These are phyloP conservation scores for Phrynosoma blainvillii DNA, from an alignment of 2,113 vertebrate species.

Conservation along the genomic window DNA sequence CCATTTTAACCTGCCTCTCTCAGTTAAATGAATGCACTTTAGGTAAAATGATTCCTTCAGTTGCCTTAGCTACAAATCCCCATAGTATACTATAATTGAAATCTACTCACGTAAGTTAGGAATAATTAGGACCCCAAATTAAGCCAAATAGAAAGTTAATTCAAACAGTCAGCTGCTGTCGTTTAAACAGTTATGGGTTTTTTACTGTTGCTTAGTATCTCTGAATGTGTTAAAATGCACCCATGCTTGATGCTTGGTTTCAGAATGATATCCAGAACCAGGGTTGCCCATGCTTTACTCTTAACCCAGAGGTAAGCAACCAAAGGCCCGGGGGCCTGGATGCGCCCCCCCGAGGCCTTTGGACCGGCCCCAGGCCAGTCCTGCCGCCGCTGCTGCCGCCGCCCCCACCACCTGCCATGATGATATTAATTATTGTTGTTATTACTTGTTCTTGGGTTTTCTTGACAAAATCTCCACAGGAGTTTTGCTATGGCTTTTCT, in stretches of 20 bases:
- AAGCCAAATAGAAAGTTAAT: constrained; percentile 83
- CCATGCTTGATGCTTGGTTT: constrained; percentile 68
- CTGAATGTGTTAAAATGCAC: constrained; percentile 77
- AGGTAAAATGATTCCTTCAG: constrained; percentile 82
- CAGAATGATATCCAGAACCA: constrained; percentile 42
- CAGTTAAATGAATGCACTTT: constrained; percentile 81
- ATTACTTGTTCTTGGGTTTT: too few species aligned
- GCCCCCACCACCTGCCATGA: too few species aligned
- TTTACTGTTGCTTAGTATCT: constrained; percentile 79
- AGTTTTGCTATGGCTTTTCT: too few species aligned
- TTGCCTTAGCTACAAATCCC: constrained; percentile 86
- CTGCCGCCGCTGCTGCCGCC: too few species aligned
- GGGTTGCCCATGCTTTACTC: constrained; percentile 63
- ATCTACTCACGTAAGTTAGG: constrained; percentile 82
- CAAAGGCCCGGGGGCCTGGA: too few species aligned
- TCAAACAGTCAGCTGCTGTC: constrained; percentile 80
- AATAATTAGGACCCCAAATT: constrained; percentile 85
- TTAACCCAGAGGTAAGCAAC: too few species aligned
- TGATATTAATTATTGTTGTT: too few species aligned
- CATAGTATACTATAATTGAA: constrained; percentile 81
- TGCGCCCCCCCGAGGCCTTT: too few species aligned
- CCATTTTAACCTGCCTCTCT: constrained; percentile 77
- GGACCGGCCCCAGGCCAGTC: too few species aligned
- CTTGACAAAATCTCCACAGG: too few species aligned
- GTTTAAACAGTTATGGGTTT: constrained; percentile 72